Evolutionary conservation across 2,888 invertebrate genomes (phyloP).

Genomic region (Acanthosoma haemorrhoidale): DNA sequence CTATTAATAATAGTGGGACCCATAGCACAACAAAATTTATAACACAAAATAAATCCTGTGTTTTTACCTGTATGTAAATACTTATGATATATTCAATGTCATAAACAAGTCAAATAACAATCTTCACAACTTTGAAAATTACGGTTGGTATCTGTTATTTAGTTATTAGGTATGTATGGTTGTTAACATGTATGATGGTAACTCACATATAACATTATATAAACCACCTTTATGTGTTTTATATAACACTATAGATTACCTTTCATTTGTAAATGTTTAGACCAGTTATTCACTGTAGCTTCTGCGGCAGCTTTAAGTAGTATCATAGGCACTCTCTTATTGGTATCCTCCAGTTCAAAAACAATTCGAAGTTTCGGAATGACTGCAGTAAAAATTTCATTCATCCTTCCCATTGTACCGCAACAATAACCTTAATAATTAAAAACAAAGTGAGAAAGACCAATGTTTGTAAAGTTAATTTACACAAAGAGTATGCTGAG

Average conservation of each 20-base stretch:
- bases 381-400: slow-evolving; percentile 52
- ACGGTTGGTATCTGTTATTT: too few species aligned
- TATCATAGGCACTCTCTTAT: slow-evolving; percentile 51
- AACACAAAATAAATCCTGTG: too few species aligned
- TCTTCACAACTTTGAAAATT: too few species aligned
- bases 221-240: neutral
- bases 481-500: neutral
- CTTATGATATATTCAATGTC: too few species aligned
- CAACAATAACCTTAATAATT: slow-evolving; percentile 30
- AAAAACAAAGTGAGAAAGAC: neutral
- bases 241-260: slow-evolving; percentile 41
- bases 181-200: too few species aligned
- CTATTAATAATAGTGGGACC: too few species aligned
- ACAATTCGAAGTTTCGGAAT: slow-evolving; percentile 58
- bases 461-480: neutral
- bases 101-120: too few species aligned
- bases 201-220: neutral
- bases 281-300: slow-evolving; percentile 62
- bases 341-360: slow-evolving; percentile 57
- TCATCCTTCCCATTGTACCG: slow-evolving; percentile 44
- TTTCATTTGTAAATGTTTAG: slow-evolving; percentile 52
- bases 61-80: too few species aligned
- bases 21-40: too few species aligned
- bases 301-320: slow-evolving; percentile 55
- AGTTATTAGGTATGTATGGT: too few species aligned